phyloP scores from a whole-genome alignment of 2,113 vertebrate species.

The Ariopsis seemanni region DNA sequence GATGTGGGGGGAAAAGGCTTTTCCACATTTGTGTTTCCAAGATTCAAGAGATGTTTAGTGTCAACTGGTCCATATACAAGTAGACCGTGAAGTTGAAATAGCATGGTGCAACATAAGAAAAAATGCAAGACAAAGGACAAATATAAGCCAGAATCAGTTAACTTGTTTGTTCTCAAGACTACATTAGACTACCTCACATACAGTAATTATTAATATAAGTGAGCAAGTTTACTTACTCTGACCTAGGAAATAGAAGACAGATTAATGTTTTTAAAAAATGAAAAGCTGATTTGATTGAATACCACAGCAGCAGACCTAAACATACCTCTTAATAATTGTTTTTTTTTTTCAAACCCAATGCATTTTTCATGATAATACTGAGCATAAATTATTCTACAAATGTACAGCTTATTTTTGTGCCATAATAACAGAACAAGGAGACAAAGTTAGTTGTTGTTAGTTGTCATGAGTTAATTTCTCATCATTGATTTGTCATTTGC shows the following conservation, averaged over 20 bases:
- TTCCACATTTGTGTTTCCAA: not conserved
- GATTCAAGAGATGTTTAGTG: too few species aligned
- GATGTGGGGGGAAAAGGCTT: not conserved
- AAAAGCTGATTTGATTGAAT: not conserved
- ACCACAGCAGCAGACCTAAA: not conserved
- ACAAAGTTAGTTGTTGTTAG: not conserved
- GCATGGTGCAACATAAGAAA: too few species aligned
- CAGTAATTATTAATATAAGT: not conserved
- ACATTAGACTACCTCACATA: constrained; percentile 4
- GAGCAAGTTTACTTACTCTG: not conserved
- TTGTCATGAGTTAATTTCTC: not conserved
- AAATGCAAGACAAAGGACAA: too few species aligned
- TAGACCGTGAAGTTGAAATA: too few species aligned
- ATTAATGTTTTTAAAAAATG: not conserved
- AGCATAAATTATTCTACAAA: not conserved
- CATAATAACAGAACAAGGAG: not conserved
- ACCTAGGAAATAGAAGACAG: not conserved
- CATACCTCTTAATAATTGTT: not conserved
- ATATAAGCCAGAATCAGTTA: too few species aligned
- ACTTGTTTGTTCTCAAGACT: not conserved
- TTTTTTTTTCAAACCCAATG: not conserved
- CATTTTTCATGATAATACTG: not conserved
- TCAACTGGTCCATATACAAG: too few species aligned
- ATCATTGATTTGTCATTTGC: not conserved
- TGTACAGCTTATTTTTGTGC: not conserved